Evolutionary conservation across 2,888 invertebrate genomes (phyloP).

Genomic region (Cryptus armator): DNA sequence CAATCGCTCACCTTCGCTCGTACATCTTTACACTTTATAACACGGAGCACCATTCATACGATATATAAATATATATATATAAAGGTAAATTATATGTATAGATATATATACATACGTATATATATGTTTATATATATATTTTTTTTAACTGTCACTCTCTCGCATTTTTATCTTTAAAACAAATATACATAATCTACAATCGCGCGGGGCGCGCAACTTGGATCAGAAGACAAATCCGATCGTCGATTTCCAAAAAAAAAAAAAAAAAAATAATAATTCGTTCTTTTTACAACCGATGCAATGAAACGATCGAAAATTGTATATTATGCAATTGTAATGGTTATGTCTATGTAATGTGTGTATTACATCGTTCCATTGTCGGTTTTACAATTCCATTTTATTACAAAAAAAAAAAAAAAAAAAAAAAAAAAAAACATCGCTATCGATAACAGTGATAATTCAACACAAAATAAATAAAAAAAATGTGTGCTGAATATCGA

Average conservation of each 20-base stretch:
- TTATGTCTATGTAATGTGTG: neutral
- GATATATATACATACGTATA: neutral
- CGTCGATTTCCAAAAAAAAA: constrained; percentile 19
- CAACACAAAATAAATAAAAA: neutral
- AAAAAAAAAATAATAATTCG: neutral
- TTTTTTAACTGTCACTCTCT: constrained; percentile 44
- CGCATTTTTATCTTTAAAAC: constrained; percentile 28
- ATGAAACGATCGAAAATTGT: neutral
- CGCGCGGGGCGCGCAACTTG: constrained; percentile 51
- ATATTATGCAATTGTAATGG: neutral
- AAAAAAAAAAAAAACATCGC: neutral
- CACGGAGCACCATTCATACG: constrained; percentile 8
- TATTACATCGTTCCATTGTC: neutral
- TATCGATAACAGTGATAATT: constrained; percentile 7
- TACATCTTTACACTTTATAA: constrained; percentile 1
- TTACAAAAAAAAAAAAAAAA: neutral
- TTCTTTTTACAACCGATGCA: neutral
- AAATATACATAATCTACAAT: constrained; percentile 59
- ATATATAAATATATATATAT: constrained; percentile 48
- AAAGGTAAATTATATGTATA: constrained; percentile 27
- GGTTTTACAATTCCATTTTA: neutral
- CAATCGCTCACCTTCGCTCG: neutral
- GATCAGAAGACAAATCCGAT: constrained; percentile 55
- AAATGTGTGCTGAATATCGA: constrained; percentile 19
- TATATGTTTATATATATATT: constrained; percentile 29